phyloP scores from a whole-genome alignment of 2,888 invertebrate genomes.

The Cephus sareptanus region DNA sequence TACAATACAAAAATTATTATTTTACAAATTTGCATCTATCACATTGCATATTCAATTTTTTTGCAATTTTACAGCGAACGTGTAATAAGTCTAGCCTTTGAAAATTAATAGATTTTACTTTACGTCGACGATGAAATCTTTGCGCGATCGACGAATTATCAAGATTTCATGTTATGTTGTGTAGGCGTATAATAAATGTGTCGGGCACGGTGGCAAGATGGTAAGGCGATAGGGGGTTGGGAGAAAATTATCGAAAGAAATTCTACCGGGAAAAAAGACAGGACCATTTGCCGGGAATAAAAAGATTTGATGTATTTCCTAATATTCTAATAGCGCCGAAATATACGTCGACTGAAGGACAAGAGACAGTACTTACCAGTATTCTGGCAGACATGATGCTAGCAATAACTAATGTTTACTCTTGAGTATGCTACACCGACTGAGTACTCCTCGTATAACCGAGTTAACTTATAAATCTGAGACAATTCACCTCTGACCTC shows the following conservation, averaged over 20 bases:
- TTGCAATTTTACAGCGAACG: background rate
- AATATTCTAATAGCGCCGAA: background rate
- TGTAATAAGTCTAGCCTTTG: background rate
- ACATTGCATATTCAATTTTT: too few relatives aligned
- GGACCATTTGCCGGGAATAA: background rate
- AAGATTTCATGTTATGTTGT: background rate
- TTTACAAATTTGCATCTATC: background rate
- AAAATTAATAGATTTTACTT: background rate
- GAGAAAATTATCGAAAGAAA: background rate
- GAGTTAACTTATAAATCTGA: conserved; percentile 58
- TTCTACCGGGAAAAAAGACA: background rate
- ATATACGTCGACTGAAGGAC: background rate
- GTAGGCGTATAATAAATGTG: background rate
- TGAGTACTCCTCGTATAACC: conserved; percentile 38
- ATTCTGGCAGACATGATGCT: conserved; percentile 35
- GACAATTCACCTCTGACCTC: conserved; percentile 56
- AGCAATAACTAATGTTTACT: conserved; percentile 16
- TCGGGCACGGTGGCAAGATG: too few relatives aligned
- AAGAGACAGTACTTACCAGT: conserved; percentile 32
- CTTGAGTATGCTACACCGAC: conserved; percentile 42
- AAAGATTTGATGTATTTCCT: background rate
- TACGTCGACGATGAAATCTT: background rate
- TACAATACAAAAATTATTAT: background rate
- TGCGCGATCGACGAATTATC: background rate
- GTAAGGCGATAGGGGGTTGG: too few relatives aligned